Evolutionary conservation across 2,797 vertebrate genomes (phyloP), one percentile per base, ranked within the genome.

Genomic region (Peromyscus melanophrys): DNA sequence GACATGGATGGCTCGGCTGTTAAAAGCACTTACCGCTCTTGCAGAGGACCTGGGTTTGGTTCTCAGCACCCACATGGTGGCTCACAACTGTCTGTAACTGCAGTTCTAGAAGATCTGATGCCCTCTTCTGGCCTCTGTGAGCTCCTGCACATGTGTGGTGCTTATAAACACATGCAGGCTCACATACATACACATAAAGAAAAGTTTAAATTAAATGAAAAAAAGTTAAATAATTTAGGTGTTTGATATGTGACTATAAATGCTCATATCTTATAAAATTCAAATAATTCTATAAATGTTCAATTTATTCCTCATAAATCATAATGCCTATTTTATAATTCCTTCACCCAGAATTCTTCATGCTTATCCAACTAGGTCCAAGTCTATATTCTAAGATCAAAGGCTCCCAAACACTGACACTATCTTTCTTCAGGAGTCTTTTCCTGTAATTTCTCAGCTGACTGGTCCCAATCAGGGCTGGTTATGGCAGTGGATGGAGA

Each of bases 231-330:
- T 71, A 73, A 84, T 82, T 63, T 88, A 67, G 5, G 65, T 81
- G 46, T 61, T 89, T 86, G 10, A 63, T 77, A 43, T 37, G 9
- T 61, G 23, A 52, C 71, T 27, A 57, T 29, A 63, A 40, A 84
- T 31, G 49, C 5, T 89, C 57, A 49, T 25, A 31, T 78, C 93
- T 94, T 93, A 84, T 10, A 86, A 81, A 95, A 92, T 67, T 6
- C 25, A 73, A 84, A 92, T 40, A 92, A 16, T 80, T 91, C n/a
- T 94, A 82, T 8, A 85, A 83, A 76, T 40, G 27, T 57, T 5
- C 27, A 67, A 80, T 43, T 90, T 61, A 80, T 90, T 83, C n/a
- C 77, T 59, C 17, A 59, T 95, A 78, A 93, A 77, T 82, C 27
- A 89, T 27, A 37, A 49, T n/a, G 49, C 29, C n/a, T 11, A 80